These are phyloP conservation scores for Grammomys dolichurus DNA, from an alignment of 2,113 vertebrate species.

Conservation along the genomic window DNA sequence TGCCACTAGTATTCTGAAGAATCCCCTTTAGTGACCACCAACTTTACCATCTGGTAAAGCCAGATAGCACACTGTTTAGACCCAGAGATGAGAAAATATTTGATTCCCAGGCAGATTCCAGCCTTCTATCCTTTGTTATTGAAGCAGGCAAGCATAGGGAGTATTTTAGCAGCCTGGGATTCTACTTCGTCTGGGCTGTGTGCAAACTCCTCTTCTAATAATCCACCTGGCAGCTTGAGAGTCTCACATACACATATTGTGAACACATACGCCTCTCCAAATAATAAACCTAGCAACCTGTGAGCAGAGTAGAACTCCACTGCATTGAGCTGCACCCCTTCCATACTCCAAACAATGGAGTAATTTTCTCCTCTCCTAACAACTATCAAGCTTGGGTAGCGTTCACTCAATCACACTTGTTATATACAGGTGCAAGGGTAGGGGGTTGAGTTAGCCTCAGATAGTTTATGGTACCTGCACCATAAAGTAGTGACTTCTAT, in stretches of 20 bases:
- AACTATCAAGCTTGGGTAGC: background rate
- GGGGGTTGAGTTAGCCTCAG: background rate
- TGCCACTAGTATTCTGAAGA: background rate
- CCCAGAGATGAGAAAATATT: background rate
- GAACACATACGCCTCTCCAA: background rate
- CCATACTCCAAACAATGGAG: background rate
- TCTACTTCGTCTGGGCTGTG: background rate
- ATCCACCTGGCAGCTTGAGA: background rate
- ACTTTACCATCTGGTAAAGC: background rate
- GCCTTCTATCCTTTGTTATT: background rate
- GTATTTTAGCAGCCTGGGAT: background rate
- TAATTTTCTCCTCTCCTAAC: background rate
- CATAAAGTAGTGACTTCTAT: background rate
- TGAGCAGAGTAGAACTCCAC: background rate
- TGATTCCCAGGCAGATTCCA: background rate
- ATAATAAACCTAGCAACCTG: background rate
- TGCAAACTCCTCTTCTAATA: background rate
- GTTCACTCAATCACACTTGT: background rate
- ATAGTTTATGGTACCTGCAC: background rate
- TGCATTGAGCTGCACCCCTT: background rate
- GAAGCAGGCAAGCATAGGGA: background rate
- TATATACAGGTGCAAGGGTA: too few species aligned
- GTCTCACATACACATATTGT: background rate
- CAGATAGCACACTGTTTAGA: background rate
- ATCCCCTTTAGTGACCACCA: background rate